These are phyloP conservation scores for Siniperca obscura DNA, from an alignment of 2,797 vertebrate species.

Conservation along the genomic window DNA sequence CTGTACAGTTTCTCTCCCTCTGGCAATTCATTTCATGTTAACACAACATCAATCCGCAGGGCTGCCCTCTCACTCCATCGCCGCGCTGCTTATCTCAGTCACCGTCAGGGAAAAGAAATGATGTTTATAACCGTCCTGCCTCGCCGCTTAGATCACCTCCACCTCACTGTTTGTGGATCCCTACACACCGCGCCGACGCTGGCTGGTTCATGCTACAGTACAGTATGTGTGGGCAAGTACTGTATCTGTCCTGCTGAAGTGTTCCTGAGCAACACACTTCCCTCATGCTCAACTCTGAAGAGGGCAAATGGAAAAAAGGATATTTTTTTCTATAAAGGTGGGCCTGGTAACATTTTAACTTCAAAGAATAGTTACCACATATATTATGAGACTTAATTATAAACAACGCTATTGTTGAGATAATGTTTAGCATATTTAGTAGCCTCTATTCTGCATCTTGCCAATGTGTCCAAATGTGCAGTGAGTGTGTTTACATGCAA, in stretches of 20 bases:
- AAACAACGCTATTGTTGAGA: not conserved
- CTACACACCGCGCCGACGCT: not conserved
- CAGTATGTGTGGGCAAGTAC: slow-evolving; percentile 12
- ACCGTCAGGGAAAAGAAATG: slow-evolving; percentile 67
- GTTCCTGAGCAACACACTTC: not conserved
- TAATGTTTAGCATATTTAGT: not conserved
- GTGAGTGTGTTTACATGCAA: not conserved
- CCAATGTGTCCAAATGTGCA: not conserved
- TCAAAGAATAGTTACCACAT: not conserved
- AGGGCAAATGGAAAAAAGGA: not conserved
- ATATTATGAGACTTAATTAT: not conserved
- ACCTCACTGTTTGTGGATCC: slow-evolving; percentile 37
- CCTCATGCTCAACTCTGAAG: not conserved
- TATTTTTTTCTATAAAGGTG: not conserved
- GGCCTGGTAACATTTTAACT: not conserved
- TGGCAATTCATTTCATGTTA: slow-evolving; percentile 74
- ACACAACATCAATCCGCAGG: slow-evolving; percentile 66
- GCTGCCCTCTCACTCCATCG: slow-evolving; percentile 54
- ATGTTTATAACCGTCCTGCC: slow-evolving; percentile 51
- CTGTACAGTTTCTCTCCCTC: slow-evolving; percentile 58
- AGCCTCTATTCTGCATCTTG: not conserved
- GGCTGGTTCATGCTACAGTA: not conserved
- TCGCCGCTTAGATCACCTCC: slow-evolving; percentile 40
- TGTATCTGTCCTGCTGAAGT: slow-evolving; percentile 13
- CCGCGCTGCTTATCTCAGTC: slow-evolving; percentile 59